phyloP scores from a whole-genome alignment of 1,140 invertebrate genomes.

The Periplaneta americana region DNA sequence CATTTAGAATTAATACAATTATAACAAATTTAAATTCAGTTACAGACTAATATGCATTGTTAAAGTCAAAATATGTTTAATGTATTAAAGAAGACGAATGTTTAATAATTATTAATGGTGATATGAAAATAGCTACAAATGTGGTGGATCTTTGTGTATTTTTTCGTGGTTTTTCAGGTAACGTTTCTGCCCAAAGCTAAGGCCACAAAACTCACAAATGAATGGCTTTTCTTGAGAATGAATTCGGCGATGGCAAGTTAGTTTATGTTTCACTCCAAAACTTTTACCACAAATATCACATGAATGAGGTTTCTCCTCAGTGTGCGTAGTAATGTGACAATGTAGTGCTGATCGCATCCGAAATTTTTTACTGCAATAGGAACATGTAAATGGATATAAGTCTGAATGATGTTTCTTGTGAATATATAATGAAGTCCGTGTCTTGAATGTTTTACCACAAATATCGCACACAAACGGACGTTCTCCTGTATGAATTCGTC shows the following conservation, averaged over 20 bases:
- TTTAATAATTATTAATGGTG: too few species aligned
- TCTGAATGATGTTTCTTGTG: constrained; percentile 29
- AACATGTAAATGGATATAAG: constrained; percentile 27
- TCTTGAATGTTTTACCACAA: constrained; percentile 37
- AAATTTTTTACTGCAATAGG: constrained; percentile 30
- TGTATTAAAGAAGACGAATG: too few species aligned
- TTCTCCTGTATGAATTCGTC: constrained; percentile 22
- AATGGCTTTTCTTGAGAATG: constrained; percentile 16
- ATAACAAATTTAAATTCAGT: too few species aligned
- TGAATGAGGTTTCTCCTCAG: constrained; percentile 26
- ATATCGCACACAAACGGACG: constrained; percentile 36
- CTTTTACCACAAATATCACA: constrained; percentile 29
- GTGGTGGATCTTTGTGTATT: too few species aligned
- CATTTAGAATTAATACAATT: too few species aligned
- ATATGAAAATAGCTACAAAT: too few species aligned
- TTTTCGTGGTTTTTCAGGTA: constrained; percentile 9
- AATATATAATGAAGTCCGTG: constrained; percentile 5
- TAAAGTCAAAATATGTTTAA: too few species aligned
- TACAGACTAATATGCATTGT: too few species aligned
- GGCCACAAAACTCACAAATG: not conserved
- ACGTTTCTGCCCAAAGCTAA: constrained; percentile 1
- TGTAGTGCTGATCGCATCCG: constrained; percentile 17
- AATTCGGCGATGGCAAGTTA: constrained; percentile 15
- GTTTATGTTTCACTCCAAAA: constrained; percentile 21
- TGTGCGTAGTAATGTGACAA: constrained; percentile 27